Evolutionary conservation across 2,888 invertebrate species (phyloP), one percentile per base, ranked within the genome.

Genomic region (Blastobasis adustella): DNA sequence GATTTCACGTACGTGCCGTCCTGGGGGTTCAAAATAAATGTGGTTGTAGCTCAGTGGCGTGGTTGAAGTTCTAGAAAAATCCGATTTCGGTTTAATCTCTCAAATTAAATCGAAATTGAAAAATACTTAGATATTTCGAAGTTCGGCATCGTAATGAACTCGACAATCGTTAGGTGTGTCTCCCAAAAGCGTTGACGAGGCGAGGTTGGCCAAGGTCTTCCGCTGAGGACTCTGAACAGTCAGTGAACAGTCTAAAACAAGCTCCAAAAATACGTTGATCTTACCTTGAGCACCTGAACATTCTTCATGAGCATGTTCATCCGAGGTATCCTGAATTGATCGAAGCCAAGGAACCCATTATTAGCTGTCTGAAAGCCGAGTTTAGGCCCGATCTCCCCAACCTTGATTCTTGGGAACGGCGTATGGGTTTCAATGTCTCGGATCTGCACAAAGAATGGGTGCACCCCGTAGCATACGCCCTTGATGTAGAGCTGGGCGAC

Each of bases 301-400:
- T 97, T 95, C 79, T 95, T 96, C 97, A 97, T 98, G 36, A 98
- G 79, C 96, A 98, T 95, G 58, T 95, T 89, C n/a, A 90, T 90
- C 47, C 96, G 89, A 0, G 98, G 97, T 69, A 98, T 94, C 58
- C 96, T 91, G 23, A 94, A 93, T 62, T 96, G 90, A 47, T 96
- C 91, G 55, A 98, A 93, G 0, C 94, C 94, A 50, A 98, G 87
- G 77, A 94, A 98, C 0, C 98, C 98, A 79, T 98, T 98, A 71
- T 98, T 98, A 1, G 94, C 93, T 0, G 92, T 91, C 66, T 95
- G 94, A 92, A 96, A 96, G 23, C 96, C 97, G 51, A 98, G 84
- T 73, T 98, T 98, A 0, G 95, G 93, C 1, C 98, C 98, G 61
- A 98, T 98, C 82, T 98, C 98, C 1, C 98, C 98, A 55, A 98